phyloP scores from a whole-genome alignment of 2,888 invertebrate genomes.

The Oeneis ivallda region DNA sequence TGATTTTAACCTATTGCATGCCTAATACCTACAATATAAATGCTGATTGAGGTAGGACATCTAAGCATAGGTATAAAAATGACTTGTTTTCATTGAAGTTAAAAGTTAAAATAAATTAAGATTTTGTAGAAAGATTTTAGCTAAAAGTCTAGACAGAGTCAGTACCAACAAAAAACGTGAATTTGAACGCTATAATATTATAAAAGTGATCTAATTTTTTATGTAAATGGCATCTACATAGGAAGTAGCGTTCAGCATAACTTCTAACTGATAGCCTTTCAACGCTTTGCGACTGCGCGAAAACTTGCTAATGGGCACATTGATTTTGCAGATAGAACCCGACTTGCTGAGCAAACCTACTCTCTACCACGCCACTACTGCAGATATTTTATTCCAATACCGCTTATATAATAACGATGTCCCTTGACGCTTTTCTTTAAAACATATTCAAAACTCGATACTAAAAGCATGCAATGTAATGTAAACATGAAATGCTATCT shows the following conservation, averaged over 20 bases:
- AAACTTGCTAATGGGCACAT: slow-evolving; percentile 81
- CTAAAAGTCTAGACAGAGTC: slow-evolving; percentile 13
- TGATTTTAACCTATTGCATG: too few relatives aligned
- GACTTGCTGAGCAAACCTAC: slow-evolving; percentile 77
- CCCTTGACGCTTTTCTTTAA: slow-evolving; percentile 20
- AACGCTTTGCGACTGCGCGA: slow-evolving; percentile 79
- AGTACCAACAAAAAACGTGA: not conserved
- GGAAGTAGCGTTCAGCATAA: slow-evolving; percentile 35
- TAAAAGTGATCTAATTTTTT: slow-evolving; percentile 13
- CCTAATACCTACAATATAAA: too few relatives aligned
- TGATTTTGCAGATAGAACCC: slow-evolving; percentile 82
- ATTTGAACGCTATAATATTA: slow-evolving; percentile 14
- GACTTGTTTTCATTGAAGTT: not conserved
- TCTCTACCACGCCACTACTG: slow-evolving; percentile 43
- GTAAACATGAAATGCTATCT: not conserved
- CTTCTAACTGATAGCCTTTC: slow-evolving; percentile 64
- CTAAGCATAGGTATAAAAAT: slow-evolving; percentile 1
- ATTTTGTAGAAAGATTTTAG: slow-evolving; percentile 4
- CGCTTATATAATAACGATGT: not conserved
- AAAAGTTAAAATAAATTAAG: not conserved
- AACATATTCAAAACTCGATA: not conserved
- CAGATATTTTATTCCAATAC: slow-evolving; percentile 6
- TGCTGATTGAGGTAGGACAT: not conserved
- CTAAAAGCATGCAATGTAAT: slow-evolving; percentile 35
- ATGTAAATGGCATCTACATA: slow-evolving; percentile 35